Evolutionary conservation across 2,888 invertebrate genomes (phyloP).

Genomic region (Ypsolopha sequella): DNA sequence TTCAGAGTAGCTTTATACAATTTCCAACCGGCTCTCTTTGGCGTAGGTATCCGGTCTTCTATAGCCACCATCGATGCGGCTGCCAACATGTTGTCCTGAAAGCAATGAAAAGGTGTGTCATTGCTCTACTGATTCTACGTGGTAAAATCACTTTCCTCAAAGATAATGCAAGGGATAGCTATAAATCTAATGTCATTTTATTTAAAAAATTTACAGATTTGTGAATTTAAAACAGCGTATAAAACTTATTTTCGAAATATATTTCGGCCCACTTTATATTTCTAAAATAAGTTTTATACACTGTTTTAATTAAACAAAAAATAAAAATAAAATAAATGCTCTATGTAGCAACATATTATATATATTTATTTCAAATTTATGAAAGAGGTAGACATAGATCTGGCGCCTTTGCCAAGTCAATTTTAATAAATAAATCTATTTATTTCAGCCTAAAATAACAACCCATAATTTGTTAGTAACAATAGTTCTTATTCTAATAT

Average conservation of each 20-base stretch:
- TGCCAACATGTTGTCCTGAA: slow-evolving; percentile 51
- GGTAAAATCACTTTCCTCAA: neutral
- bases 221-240: neutral
- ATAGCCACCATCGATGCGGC: slow-evolving; percentile 35
- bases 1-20: slow-evolving; percentile 18
- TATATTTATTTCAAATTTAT: too few relatives aligned
- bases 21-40: slow-evolving; percentile 31
- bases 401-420: too few relatives aligned
- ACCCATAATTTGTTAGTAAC: too few relatives aligned
- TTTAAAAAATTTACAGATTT: neutral
- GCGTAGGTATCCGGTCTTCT: slow-evolving; percentile 29
- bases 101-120: neutral
- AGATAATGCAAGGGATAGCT: neutral
- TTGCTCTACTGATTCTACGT: neutral
- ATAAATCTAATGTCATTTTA: neutral
- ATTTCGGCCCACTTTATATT: too few relatives aligned
- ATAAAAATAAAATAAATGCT: too few relatives aligned
- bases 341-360: neutral
- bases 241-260: too few relatives aligned
- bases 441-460: too few relatives aligned
- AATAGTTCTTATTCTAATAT: too few relatives aligned
- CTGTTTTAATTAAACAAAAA: too few relatives aligned
- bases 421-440: too few relatives aligned
- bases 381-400: too few relatives aligned
- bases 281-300: too few relatives aligned